A percentile compares a stretch with the other conserved stretches of the same genome.
phyloP scores from a whole-genome alignment of 2,888 invertebrate species.

The Diogma glabrata region DNA sequence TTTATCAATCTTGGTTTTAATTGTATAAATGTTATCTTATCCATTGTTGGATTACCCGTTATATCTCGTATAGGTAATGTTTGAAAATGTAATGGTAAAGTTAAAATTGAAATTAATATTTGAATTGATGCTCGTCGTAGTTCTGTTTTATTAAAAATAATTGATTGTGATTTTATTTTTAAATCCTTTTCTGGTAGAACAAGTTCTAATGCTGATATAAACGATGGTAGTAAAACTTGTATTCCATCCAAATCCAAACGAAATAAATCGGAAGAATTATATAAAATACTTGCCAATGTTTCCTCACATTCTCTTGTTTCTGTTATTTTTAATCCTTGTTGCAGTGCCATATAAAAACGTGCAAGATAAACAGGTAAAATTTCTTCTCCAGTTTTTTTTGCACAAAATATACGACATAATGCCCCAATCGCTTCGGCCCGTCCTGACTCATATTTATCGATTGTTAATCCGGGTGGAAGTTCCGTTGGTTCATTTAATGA shows the following conservation, averaged over 20 bases:
- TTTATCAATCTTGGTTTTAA: conserved; percentile 67
- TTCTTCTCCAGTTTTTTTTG: conserved; percentile 88
- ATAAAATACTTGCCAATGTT: conserved; percentile 75
- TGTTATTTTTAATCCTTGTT: conserved; percentile 67
- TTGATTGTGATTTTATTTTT: conserved; percentile 55
- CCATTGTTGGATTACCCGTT: conserved; percentile 39
- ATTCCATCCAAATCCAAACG: conserved; percentile 87
- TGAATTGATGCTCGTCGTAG: conserved; percentile 86
- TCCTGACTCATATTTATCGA: conserved; percentile 71
- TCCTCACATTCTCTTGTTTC: conserved; percentile 58
- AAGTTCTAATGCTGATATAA: conserved; percentile 80
- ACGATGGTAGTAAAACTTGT: conserved; percentile 78
- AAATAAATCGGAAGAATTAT: conserved; percentile 79
- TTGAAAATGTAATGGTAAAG: conserved; percentile 87
- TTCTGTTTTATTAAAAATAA: conserved; percentile 54
- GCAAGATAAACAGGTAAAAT: conserved; percentile 88
- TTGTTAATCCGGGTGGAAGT: conserved; percentile 55
- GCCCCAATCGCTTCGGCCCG: conserved; percentile 92
- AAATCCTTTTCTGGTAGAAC: conserved; percentile 80
- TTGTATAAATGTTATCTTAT: conserved; percentile 50
- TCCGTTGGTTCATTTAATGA: conserved; percentile 55
- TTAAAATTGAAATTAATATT: conserved; percentile 78
- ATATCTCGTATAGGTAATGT: conserved; percentile 61
- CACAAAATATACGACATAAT: conserved; percentile 88
- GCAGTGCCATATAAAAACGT: conserved; percentile 83